Evolutionary conservation across 1,140 invertebrate species (phyloP), one percentile per base, ranked within the genome.

Genomic region (Zaprionus africanus): DNA sequence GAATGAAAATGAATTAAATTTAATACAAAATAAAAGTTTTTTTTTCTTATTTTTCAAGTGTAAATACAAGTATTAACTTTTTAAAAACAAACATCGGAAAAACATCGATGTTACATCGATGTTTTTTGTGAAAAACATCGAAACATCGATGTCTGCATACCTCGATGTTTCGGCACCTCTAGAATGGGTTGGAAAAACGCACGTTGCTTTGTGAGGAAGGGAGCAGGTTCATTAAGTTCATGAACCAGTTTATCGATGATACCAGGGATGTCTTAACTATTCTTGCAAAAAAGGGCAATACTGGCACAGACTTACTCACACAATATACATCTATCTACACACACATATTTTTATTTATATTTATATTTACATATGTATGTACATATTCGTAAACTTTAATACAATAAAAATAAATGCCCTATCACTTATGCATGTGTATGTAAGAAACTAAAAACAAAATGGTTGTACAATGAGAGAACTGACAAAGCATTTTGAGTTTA

Each of bases 161-260:
- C n/a, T n/a, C n/a, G n/a, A n/a, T n/a, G n/a, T n/a, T n/a, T n/a
- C n/a, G n/a, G n/a, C n/a, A n/a, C n/a, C n/a, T n/a, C n/a, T n/a
- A n/a, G 60, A 69, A 58, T 63, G 60, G 34, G 43, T 31, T 62
- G 19, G n/a, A 38, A 57, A 60, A 72, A 61, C 67, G 63, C 74
- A 76, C 69, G 74, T 72, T 46, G 74, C 72, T 76, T 72, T 72
- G 15, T 49, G 41, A 34, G 46, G n/a, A 57, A 63, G 66, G 41
- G 56, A 76, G 62, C 74, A 76, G 62, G 74, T 76, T 76, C 69
- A 72, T 63, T 62, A 53, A 49, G 68, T 74, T 74, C 69, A 61
- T 63, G 69, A 74, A 67, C 71, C 70, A 67, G 64, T 78, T 68
- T 74, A 74, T 67, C 59, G 71, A 66, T 38, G 28, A 34, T 66